phyloP scores from a whole-genome alignment of 2,113 vertebrate species.

The Corythornis cristatus region DNA sequence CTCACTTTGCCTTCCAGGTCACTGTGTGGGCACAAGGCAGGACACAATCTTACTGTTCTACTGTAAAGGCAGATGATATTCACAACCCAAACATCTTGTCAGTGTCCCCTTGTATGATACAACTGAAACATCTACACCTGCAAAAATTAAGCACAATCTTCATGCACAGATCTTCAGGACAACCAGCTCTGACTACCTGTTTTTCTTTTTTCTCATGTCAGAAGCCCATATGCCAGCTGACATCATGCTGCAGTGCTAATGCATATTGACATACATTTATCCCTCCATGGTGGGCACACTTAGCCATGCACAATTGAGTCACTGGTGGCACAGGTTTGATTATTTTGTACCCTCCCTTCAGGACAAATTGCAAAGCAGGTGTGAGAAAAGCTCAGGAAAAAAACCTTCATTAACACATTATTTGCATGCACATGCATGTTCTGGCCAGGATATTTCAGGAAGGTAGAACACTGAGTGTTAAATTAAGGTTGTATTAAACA shows the following conservation, averaged over 20 bases:
- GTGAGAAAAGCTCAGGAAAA: not conserved
- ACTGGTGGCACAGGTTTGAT: not conserved
- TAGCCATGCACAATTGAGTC: not conserved
- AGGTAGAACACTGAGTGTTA: not conserved
- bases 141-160: conserved; percentile 50
- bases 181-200: not conserved
- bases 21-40: not conserved
- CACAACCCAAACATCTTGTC: not conserved
- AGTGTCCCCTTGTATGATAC: not conserved
- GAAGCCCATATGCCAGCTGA: not conserved
- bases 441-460: not conserved
- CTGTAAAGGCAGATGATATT: not conserved
- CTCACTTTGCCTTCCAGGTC: not conserved
- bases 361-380: conserved; percentile 8
- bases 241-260: not conserved
- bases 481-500: not conserved
- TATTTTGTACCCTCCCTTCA: not conserved
- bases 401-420: not conserved
- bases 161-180: not conserved
- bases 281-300: not conserved
- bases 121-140: conserved; percentile 19
- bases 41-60: not conserved
- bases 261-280: not conserved
- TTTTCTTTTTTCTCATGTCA: not conserved
- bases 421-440: not conserved